A percentile compares a stretch with the other conserved stretches of the same genome.
phyloP scores from a whole-genome alignment of 2,888 invertebrate genomes.

The Schizotus pectinicornis region DNA sequence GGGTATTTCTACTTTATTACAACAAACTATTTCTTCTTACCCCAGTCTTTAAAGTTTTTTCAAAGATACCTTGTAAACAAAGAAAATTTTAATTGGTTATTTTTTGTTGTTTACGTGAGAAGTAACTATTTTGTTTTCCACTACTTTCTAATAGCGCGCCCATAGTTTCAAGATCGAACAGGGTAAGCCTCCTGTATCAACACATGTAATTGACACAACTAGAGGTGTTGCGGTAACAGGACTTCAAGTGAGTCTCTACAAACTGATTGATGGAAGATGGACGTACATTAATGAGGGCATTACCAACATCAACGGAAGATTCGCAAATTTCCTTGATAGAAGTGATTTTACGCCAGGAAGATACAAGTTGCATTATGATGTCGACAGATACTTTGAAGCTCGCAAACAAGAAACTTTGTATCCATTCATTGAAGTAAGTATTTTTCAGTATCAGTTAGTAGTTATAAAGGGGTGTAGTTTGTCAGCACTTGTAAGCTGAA shows the following conservation, averaged over 20 bases:
- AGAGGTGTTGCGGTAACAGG: conserved; percentile 71
- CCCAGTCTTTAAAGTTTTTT: too few species aligned
- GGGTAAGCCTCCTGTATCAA: conserved; percentile 65
- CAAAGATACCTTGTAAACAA: neutral
- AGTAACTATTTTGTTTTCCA: too few species aligned
- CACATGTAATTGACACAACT: conserved; percentile 77
- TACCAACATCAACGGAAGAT: conserved; percentile 73
- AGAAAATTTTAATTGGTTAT: neutral
- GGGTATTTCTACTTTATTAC: too few species aligned
- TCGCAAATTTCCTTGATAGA: conserved; percentile 66
- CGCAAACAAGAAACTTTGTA: conserved; percentile 70
- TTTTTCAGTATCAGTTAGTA: neutral
- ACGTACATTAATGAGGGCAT: conserved; percentile 67
- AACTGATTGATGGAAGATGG: conserved; percentile 71
- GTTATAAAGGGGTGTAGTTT: conserved; percentile 4
- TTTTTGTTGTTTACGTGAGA: neutral
- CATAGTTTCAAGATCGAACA: conserved; percentile 20
- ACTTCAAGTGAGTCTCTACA: conserved; percentile 71
- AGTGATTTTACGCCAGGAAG: conserved; percentile 69
- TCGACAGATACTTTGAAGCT: conserved; percentile 71
- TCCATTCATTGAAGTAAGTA: conserved; percentile 75
- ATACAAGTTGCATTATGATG: conserved; percentile 78
- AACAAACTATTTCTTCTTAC: too few species aligned
- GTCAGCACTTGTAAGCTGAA: too few species aligned
- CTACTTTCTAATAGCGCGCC: conserved; percentile 11